Conservation (phyloP, 2,888 invertebrate species). For the Dorcus parallelipipedus region DNA sequence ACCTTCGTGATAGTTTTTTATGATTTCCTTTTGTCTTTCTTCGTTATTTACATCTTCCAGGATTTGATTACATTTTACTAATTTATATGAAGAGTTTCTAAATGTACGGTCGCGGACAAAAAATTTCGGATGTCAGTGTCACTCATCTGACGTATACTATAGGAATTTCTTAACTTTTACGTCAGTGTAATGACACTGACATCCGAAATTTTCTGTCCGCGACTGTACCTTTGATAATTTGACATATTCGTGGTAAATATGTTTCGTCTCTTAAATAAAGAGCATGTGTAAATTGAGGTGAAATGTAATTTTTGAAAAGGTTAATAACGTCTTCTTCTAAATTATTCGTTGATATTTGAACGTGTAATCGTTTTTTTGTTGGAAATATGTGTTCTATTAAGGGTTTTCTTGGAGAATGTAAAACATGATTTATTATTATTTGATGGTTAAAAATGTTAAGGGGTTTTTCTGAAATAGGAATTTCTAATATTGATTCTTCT, state of each 20-base stretch:
- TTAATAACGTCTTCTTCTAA: not conserved
- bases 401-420: not conserved
- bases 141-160: too few relatives aligned
- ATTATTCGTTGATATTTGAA: not conserved
- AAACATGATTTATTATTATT: not conserved
- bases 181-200: too few relatives aligned
- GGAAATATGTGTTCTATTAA: too few relatives aligned
- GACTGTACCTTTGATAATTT: not conserved
- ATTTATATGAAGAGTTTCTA: not conserved
- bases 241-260: not conserved
- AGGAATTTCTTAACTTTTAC: too few relatives aligned
- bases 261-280: not conserved
- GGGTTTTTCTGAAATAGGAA: not conserved
- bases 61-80: not conserved
- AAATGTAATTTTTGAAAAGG: not conserved
- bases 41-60: not conserved
- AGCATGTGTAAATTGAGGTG: not conserved
- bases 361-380: not conserved
- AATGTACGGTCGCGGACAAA: too few relatives aligned
- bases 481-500: not conserved
- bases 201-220: too few relatives aligned
- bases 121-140: too few relatives aligned
- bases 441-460: not conserved
- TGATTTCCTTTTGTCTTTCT: not conserved
- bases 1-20: slow-evolving; percentile 4